phyloP scores from a whole-genome alignment of 2,888 invertebrate genomes.

The Dasysyrphus tricinctus region DNA sequence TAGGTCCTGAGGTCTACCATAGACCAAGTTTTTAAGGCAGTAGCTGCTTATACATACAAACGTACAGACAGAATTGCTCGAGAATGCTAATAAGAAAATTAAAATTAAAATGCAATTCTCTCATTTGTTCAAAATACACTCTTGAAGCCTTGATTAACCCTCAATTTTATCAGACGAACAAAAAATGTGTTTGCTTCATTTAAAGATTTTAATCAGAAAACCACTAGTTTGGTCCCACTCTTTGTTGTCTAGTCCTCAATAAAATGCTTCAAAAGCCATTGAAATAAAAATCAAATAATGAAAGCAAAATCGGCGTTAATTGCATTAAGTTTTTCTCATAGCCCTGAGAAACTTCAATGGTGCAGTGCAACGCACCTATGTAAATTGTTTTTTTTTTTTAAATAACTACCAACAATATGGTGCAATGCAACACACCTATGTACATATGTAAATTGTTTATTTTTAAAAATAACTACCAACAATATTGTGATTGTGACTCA shows the following conservation, averaged over 20 bases:
- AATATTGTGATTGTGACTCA: not conserved
- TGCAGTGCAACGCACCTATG: slow-evolving; percentile 5
- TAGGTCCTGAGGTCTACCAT: too few species aligned
- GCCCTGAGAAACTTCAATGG: slow-evolving; percentile 20
- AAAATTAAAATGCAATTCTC: too few species aligned
- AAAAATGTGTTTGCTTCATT: too few species aligned
- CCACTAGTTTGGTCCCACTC: not conserved
- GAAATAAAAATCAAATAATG: not conserved
- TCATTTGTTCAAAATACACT: too few species aligned
- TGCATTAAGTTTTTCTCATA: slow-evolving; percentile 12
- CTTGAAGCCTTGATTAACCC: too few species aligned
- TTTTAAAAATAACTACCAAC: not conserved
- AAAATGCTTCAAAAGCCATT: not conserved
- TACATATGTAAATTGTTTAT: not conserved
- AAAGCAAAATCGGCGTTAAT: slow-evolving; percentile 25
- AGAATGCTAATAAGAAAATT: too few species aligned
- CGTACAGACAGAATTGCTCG: too few species aligned
- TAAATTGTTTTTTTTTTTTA: not conserved
- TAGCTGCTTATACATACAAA: too few species aligned
- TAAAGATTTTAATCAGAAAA: not conserved
- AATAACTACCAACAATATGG: not conserved
- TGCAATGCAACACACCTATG: not conserved
- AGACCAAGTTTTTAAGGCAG: too few species aligned
- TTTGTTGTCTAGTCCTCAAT: not conserved
- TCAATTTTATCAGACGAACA: too few species aligned